Evolutionary conservation across 2,797 vertebrate genomes (phyloP), one percentile per base, ranked within the genome.

Genomic region (Sebastolobus altivelis): DNA sequence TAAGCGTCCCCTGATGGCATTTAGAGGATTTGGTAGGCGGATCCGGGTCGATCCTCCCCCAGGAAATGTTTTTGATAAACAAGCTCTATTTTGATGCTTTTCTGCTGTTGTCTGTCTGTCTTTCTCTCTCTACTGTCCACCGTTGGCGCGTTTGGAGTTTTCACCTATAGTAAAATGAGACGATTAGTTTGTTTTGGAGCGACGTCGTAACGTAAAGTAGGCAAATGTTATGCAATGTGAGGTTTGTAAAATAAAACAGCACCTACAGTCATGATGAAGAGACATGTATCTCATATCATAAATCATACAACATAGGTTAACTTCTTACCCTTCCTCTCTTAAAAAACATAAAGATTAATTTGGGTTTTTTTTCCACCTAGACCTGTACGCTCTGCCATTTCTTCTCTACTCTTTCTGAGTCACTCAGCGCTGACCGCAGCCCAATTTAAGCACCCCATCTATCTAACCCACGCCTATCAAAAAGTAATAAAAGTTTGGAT

Each of bases 131-230:
- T 22, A 10, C 49, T 49, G 37, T 38, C 10, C 37, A 38, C 0
- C 37, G 9, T 37, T 37, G 3, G 35, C 35, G 35, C 2, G 35
- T 37, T 37, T 37, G 10, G 37, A 43, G 13, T 43, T 54, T 0
- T 54, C 9, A 54, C 4, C 20, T 54, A 22, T 22, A 54, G 49
- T 54, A 54, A 11, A 54, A 5, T 54, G 0, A 54, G n/a, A 5
- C 8, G 49, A 20, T 54, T 54, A 22, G 1, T 54, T 54, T 11
- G 20, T n/a, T 22, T 54, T 54, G 49, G 49, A 22, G 0, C 20
- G 18, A 49, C 8, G 18, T 0, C 3, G 3, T 49, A 0, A 20
- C 49, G 9, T 54, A 22, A 54, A n/a, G 20, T 22, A 54, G 0
- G n/a, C 20, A 11, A 54, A 54, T 10, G n/a, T 54, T 54, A 54